Base-by-base conservation (phyloP, 1,140 invertebrate genomes). In the Littorina saxatilis region DNA sequence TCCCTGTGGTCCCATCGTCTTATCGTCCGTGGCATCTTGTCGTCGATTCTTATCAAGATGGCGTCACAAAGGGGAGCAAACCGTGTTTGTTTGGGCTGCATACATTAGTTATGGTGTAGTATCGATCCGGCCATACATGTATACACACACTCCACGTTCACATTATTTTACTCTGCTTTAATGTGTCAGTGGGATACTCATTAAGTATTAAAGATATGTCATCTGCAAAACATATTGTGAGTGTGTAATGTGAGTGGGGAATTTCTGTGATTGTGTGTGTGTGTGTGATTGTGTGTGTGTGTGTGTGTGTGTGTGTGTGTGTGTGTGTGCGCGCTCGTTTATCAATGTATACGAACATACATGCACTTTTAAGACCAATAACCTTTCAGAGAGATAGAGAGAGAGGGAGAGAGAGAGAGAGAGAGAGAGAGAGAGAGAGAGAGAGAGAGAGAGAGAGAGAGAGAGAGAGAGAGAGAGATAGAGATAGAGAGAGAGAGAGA, bases 391-490 rank as follows among this genome's bases (percentile, higher is more conserved):
- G 61, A 29, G 61, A 4, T 4, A 5, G 27, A 2, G 61, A 58
- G 55, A 58, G 17, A 20, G 55, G 23, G 15, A 58, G 55, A 58
- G 55, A 23, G 55, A 58, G 55, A 58, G 55, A 58, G 17, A 58
- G 55, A 58, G 55, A 58, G 55, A 58, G 55, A 58, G 55, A 58
- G 55, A 58, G 55, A 58, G 55, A 58, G 55, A 58, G 55, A 58
- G 55, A 58, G 55, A 58, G 55, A 58, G 55, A 58, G 55, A 58
- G 55, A 58, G 55, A 58, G n/a, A 58, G 55, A 58, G 55, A 58
- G 17, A 58, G 55, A 58, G 55, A 58, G 55, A 58, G 55, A 58
- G 55, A 58, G 55, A 58, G 55, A 58, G 55, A 58, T 9, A 58
- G 55, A 58, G 55, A 58, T 9, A 58, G 55, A 58, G 55, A 58